Base-by-base conservation (phyloP, 2,113 vertebrate species). In the Chamaea fasciata region DNA sequence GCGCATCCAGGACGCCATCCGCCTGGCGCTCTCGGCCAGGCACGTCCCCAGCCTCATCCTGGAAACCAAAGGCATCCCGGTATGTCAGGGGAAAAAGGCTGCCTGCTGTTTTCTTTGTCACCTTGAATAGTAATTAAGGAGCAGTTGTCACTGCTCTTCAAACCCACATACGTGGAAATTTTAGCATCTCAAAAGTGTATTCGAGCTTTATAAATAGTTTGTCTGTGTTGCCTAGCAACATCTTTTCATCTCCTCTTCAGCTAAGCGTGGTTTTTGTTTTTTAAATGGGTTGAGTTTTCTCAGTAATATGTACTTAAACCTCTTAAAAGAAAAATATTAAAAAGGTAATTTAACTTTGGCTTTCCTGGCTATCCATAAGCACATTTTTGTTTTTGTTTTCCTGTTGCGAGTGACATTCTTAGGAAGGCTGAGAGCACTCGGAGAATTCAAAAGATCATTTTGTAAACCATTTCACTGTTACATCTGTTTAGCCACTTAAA, bases 11-110 rank as follows among this genome's bases (percentile, higher is more conserved):
- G 94, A 97, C 3, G 98, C 98, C 5, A 99, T 99, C 75, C 98
- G 99, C 35, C 18, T 91, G 4, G 98, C 98, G 4, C 98, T 99
- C 28, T 99, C 99, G 0, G 98, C 99, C 11, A 95, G 99, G 10
- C 99, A 99, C 5, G 96, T 99, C 30, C 99, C 99, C 15, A 98
- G 99, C 83, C 92, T 99, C 96, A 97, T 99, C 89, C 97, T 99
- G 89, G 98, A 99, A 90, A 99, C 99, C 65, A 97, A 94, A 96
- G 99, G 98, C 97, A 99, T 99, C 96, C 99, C 99, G 92, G 99
- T 99, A 98, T 85, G 98, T 57, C 68, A 52, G 53, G 10, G 59
- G 19, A 22, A n/a, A 83, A 62, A 57, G 24, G 60, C 94, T 69
- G 92, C 91, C 94, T 92, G 37, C 87, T 91, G 86, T 77, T 90